Evolutionary conservation across 2,797 vertebrate genomes (phyloP).

Genomic region (Euphonia xanthogaster): DNA sequence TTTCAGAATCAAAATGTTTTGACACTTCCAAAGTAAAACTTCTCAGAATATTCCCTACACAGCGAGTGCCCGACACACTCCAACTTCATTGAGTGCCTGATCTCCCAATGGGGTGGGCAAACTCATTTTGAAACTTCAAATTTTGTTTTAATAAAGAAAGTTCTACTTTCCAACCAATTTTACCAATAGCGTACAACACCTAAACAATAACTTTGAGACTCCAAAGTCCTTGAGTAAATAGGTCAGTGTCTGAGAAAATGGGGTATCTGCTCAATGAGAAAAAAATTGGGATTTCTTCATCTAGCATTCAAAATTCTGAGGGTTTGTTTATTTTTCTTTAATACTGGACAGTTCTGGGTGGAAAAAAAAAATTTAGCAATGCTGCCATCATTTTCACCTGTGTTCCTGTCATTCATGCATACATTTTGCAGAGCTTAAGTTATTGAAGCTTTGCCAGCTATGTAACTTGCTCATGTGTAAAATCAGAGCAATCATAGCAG

Average conservation of each 20-base stretch:
- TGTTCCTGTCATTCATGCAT: not conserved
- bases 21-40: not conserved
- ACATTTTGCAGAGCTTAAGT: not conserved
- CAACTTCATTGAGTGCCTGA: not conserved
- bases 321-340: not conserved
- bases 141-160: not conserved
- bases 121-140: not conserved
- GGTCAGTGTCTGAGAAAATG: not conserved
- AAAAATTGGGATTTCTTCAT: not conserved
- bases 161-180: not conserved
- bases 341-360: not conserved
- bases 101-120: not conserved
- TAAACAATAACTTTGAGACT: not conserved
- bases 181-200: not conserved
- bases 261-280: not conserved
- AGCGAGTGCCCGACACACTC: not conserved
- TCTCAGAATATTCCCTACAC: not conserved
- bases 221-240: not conserved
- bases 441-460: not conserved
- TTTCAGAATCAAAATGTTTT: slow-evolving; percentile 11
- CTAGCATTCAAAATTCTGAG: not conserved
- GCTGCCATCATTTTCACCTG: not conserved
- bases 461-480: not conserved
- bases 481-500: not conserved
- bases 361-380: not conserved